These are phyloP conservation scores for Tetranychus piercei DNA, from an alignment of 2,888 invertebrate genomes.

Conservation along the genomic window DNA sequence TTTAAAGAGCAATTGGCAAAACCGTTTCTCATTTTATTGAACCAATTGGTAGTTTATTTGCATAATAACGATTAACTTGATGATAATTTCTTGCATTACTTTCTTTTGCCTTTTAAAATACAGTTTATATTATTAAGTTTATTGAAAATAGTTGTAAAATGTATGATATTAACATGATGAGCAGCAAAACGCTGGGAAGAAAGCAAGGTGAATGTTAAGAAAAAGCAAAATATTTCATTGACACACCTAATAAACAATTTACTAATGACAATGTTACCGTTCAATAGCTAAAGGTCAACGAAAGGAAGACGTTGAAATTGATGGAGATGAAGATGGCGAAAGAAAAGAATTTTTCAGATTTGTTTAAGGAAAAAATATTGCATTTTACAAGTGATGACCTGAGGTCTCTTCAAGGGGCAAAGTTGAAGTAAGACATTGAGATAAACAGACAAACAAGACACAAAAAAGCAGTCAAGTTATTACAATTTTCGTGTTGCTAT, in stretches of 20 bases:
- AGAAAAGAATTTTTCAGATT: background rate
- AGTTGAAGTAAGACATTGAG: background rate
- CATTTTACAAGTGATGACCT: background rate
- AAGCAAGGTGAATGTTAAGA: too few relatives aligned
- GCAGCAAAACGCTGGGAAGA: too few relatives aligned
- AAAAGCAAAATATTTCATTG: background rate
- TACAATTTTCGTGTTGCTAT: background rate
- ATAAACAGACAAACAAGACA: background rate
- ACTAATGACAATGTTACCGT: background rate
- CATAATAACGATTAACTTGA: background rate
- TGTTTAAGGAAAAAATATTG: background rate
- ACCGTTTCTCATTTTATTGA: background rate
- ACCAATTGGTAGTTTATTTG: background rate
- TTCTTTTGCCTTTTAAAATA: background rate
- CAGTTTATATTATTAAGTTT: background rate
- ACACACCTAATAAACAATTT: background rate
- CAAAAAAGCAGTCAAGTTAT: background rate
- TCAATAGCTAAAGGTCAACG: background rate
- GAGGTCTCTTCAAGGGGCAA: background rate
- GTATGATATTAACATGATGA: too few relatives aligned
- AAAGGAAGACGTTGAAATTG: background rate
- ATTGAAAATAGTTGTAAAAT: too few relatives aligned
- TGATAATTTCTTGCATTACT: background rate
- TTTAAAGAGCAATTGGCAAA: too few relatives aligned
- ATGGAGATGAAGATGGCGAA: background rate